These are phyloP conservation scores for Bellardia bayeri DNA, from an alignment of 2,888 invertebrate genomes.

Conservation along the genomic window DNA sequence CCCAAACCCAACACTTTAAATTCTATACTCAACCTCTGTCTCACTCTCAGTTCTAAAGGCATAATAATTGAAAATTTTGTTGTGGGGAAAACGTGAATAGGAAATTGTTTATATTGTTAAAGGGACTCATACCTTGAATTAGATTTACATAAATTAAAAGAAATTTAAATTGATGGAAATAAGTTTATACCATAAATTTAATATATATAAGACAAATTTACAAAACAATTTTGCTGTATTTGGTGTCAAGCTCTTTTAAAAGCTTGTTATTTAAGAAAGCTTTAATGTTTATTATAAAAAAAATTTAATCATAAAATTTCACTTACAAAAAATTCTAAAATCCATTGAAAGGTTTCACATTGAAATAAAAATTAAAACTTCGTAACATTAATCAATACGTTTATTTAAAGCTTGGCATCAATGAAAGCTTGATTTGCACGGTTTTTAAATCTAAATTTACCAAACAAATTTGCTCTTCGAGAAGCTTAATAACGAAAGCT, in stretches of 20 bases:
- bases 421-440: too few species aligned
- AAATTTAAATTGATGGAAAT: not conserved
- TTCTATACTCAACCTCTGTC: too few species aligned
- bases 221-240: too few species aligned
- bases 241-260: not conserved
- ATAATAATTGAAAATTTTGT: conserved; percentile 56
- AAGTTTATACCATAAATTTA: too few species aligned
- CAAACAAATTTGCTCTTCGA: too few species aligned
- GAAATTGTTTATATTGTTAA: conserved; percentile 37
- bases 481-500: not conserved
- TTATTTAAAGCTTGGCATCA: too few species aligned
- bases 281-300: not conserved
- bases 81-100: conserved; percentile 51
- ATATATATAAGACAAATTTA: not conserved
- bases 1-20: not conserved
- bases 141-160: not conserved
- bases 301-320: too few species aligned
- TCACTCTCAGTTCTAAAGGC: not conserved
- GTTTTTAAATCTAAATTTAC: too few species aligned
- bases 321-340: not conserved
- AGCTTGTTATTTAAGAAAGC: not conserved
- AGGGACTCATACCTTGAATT: not conserved
- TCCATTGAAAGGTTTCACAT: too few species aligned
- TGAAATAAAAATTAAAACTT: too few species aligned
- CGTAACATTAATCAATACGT: too few species aligned